Conservation (phyloP, 2,888 invertebrate genomes). For the Heliconius cydno region DNA sequence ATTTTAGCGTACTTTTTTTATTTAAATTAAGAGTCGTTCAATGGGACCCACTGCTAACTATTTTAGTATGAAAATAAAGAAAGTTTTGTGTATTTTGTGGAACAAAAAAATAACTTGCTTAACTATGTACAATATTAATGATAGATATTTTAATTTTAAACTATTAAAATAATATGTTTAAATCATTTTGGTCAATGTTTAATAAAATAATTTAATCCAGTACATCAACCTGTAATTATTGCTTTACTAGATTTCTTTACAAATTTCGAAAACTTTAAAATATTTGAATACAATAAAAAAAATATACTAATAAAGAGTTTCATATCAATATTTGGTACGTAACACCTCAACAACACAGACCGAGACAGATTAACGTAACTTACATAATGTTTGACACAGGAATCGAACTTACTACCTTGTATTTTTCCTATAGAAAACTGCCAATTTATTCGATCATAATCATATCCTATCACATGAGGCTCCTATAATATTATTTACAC, state of each 20-base stretch:
- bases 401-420: background rate
- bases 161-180: background rate
- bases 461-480: slow-evolving; percentile 39
- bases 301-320: background rate
- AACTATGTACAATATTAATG: background rate
- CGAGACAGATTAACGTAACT: background rate
- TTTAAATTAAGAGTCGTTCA: background rate
- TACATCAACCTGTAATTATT: background rate
- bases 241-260: background rate
- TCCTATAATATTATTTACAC: slow-evolving; percentile 58
- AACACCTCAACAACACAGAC: background rate
- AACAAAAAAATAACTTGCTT: background rate
- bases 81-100: background rate
- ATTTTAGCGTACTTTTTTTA: background rate
- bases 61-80: background rate
- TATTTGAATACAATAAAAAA: background rate
- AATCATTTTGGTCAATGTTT: background rate
- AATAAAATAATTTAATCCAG: background rate
- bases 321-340: slow-evolving; percentile 14
- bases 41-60: background rate
- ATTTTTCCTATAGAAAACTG: slow-evolving; percentile 4
- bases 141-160: background rate
- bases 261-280: background rate
- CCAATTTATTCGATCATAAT: slow-evolving; percentile 7
- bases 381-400: background rate